Percentiles rank a stretch among this genome's conserved stretches.
Evolutionary conservation across 2,113 vertebrate species (phyloP).

Genomic region (Tupaia tana): DNA sequence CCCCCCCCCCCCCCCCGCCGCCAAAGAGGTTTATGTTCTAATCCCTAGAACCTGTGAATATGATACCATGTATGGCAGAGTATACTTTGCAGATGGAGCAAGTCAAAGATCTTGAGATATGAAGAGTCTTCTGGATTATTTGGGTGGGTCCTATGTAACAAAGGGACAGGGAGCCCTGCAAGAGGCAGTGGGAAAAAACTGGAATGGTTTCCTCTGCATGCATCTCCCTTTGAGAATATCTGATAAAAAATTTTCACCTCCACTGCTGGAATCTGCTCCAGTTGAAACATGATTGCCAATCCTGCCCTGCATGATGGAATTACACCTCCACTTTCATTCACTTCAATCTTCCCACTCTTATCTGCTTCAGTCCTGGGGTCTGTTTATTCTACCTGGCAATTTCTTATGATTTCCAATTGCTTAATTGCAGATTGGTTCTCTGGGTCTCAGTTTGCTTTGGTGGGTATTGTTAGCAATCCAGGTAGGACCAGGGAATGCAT

Average conservation of each 20-base stretch:
- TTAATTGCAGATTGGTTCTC: slow-evolving; percentile 40
- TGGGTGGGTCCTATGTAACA: not conserved
- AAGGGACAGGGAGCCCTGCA: not conserved
- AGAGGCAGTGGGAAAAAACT: not conserved
- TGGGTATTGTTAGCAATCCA: not conserved
- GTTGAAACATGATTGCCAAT: slow-evolving; percentile 54
- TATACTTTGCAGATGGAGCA: not conserved
- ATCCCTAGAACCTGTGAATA: not conserved
- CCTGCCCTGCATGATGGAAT: not conserved
- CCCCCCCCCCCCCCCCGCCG: too few relatives aligned
- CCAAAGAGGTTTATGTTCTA: not conserved
- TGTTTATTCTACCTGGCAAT: slow-evolving; percentile 52
- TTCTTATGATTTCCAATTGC: not conserved
- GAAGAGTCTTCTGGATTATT: not conserved
- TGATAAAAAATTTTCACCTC: slow-evolving; percentile 71
- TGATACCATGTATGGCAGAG: not conserved
- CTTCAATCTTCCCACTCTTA: rapidly evolving
- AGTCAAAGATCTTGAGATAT: not conserved
- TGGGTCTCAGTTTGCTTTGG: not conserved
- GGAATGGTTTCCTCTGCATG: slow-evolving; percentile 75
- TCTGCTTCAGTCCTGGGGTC: rapidly evolving
- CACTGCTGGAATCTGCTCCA: slow-evolving; percentile 59
- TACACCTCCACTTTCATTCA: rapidly evolving
- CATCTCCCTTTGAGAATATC: slow-evolving; percentile 66
- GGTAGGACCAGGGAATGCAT: not conserved